Base-by-base conservation (phyloP, 2,888 invertebrate species). In the Acanthoscelides obtectus region DNA sequence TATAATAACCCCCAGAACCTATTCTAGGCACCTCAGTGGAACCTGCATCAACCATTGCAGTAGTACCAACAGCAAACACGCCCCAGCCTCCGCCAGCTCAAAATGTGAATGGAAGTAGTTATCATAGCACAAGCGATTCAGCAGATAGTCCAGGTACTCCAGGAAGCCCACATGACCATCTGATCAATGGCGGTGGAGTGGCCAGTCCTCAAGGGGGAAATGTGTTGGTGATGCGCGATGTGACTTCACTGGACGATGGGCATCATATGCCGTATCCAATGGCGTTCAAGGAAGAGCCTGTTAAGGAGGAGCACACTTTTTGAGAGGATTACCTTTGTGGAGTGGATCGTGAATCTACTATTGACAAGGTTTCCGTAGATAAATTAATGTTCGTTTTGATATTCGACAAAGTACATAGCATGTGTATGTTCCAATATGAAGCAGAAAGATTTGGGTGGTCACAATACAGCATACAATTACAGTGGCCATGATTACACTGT, bases 281-380 rank as follows among this genome's bases (percentile, higher is more conserved):
- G 72, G 81, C 86, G 71, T 89, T 89, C 78, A 89, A 89, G 78
- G 87, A 88, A 75, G 89, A 89, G 79, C 88, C 88, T 2, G 85
- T 86, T 67, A 80, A 88, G 72, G 88, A 88, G 78, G 87, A 87
- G 69, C 84, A 86, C 71, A 84, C 84, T 17, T 86, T 86, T 80
- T 73, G 69, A 75, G 68, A 67, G 22, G 64, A 63, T 5, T n/a
- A n/a, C n/a, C n/a, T n/a, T n/a, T n/a, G n/a, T n/a, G n/a, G n/a
- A n/a, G n/a, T n/a, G n/a, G n/a, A n/a, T n/a, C n/a, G n/a, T n/a
- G n/a, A n/a, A n/a, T n/a, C n/a, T n/a, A n/a, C n/a, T n/a, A n/a
- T n/a, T n/a, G n/a, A n/a, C n/a, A n/a, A n/a, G n/a, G n/a, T n/a
- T n/a, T n/a, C n/a, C n/a, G n/a, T n/a, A n/a, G n/a, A n/a, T n/a